These are phyloP conservation scores for Ictidomys tridecemlineatus DNA, from an alignment of 2,113 vertebrate genomes.

Conservation along the genomic window DNA sequence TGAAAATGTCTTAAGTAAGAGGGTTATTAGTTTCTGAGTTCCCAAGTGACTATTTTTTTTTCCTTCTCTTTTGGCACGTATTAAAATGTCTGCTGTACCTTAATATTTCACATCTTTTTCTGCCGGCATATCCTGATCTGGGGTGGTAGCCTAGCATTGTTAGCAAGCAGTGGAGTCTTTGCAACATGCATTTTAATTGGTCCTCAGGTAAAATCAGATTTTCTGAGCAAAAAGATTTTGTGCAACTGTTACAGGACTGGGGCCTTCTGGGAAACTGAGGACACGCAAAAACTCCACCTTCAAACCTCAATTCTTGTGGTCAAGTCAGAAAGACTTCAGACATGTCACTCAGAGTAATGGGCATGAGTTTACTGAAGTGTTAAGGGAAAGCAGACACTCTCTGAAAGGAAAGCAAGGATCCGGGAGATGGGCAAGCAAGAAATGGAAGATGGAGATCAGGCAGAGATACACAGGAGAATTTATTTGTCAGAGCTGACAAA, in stretches of 20 bases:
- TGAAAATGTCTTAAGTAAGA: slow-evolving; percentile 54
- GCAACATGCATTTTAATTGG: neutral
- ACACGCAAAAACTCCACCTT: too few species aligned
- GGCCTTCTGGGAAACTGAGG: too few species aligned
- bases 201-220: slow-evolving; percentile 75
- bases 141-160: neutral
- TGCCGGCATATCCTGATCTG: neutral
- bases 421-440: too few species aligned
- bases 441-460: too few species aligned
- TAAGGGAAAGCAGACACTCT: too few species aligned
- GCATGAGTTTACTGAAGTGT: too few species aligned
- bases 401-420: too few species aligned
- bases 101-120: neutral
- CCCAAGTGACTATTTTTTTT: neutral
- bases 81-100: neutral
- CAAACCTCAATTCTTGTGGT: too few species aligned
- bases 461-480: too few species aligned
- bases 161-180: neutral
- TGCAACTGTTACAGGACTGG: neutral
- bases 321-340: too few species aligned
- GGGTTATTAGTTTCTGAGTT: slow-evolving; percentile 9
- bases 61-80: slow-evolving; percentile 31
- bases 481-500: too few species aligned
- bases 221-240: slow-evolving; percentile 78
- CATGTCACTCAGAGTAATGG: too few species aligned